These are phyloP conservation scores for Dipus sagitta DNA, from an alignment of 2,797 vertebrate species.

Conservation along the genomic window DNA sequence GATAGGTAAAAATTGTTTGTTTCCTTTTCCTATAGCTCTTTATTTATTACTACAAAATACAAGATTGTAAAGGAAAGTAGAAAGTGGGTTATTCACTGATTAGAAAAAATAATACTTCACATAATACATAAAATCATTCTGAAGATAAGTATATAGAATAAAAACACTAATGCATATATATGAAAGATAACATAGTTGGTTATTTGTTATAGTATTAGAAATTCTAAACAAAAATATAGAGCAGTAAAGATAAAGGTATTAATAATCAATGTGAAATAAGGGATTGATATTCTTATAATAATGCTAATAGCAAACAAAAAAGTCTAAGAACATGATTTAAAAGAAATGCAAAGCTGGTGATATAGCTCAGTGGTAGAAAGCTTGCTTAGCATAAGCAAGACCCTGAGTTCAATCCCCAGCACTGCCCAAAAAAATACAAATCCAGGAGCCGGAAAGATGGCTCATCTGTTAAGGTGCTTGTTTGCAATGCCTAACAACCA, in stretches of 20 bases:
- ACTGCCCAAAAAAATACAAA: no score
- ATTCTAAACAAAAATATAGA: constrained; percentile 31
- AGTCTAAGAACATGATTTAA: constrained; percentile 4
- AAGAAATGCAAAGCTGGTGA: neutral
- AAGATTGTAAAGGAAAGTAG: neutral
- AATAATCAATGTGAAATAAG: constrained; percentile 40
- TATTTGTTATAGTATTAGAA: constrained; percentile 17
- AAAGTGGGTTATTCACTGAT: constrained; percentile 48
- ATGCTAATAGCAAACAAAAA: constrained; percentile 31
- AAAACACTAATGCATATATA: neutral
- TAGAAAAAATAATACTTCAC: neutral
- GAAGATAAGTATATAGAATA: constrained; percentile 8
- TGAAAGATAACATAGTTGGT: neutral
- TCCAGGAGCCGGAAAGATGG: no score
- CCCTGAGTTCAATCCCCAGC: no score
- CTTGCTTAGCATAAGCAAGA: no score
- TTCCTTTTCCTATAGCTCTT: neutral
- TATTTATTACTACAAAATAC: neutral
- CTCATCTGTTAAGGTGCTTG: no score
- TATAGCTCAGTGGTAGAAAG: no score
- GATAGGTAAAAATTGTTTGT: neutral
- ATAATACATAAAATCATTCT: constrained; percentile 9
- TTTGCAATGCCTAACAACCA: no score
- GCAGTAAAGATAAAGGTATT: constrained; percentile 43
- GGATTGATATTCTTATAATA: constrained; percentile 23